Percentiles rank a stretch among this genome's conserved stretches.
These are phyloP conservation scores for Catharus bicknelli DNA, from an alignment of 2,113 vertebrate species.

Conservation along the genomic window DNA sequence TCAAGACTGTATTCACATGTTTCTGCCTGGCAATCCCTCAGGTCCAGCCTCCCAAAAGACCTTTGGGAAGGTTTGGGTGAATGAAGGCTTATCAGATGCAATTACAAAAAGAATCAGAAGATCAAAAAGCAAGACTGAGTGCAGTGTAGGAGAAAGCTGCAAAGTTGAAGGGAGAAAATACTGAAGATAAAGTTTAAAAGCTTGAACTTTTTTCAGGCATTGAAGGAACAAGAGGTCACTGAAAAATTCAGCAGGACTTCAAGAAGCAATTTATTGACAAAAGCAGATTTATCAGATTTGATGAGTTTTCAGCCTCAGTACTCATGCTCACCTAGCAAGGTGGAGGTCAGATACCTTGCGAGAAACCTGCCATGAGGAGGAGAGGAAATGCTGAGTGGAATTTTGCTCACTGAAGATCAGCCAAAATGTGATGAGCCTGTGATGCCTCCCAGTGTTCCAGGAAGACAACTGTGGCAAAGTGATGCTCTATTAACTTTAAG, in stretches of 20 bases:
- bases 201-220: neutral
- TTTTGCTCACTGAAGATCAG: neutral
- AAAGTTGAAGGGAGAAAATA: neutral
- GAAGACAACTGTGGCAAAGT: neutral
- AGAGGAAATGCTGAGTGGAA: neutral
- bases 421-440: neutral
- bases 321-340: neutral
- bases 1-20: neutral
- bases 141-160: neutral
- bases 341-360: neutral
- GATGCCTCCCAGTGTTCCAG: neutral
- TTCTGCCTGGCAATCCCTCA: neutral
- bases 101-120: neutral
- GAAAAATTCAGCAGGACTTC: neutral
- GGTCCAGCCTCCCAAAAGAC: neutral
- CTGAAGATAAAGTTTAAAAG: neutral
- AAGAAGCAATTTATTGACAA: slow-evolving; percentile 1
- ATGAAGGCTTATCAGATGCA: neutral
- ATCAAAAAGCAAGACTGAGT: neutral
- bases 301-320: neutral
- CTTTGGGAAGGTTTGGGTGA: neutral
- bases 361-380: neutral
- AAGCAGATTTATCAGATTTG: neutral
- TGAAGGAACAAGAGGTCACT: neutral
- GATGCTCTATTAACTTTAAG: neutral